Base-by-base conservation (phyloP, 35 echinoderm and acorn worm species). In the Anneissia japonica region DNA sequence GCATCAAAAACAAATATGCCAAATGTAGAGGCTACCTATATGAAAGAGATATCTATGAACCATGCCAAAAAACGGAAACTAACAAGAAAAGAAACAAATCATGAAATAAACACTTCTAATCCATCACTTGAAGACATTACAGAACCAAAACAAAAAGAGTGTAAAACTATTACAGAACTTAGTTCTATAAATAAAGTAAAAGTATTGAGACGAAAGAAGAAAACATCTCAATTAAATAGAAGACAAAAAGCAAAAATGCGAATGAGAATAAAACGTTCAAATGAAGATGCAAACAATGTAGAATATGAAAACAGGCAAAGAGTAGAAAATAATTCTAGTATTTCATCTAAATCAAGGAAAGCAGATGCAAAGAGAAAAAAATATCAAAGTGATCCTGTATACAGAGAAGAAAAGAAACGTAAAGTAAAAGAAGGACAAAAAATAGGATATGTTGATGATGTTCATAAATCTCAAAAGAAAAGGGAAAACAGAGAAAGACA, bases 341-440 rank as follows among this genome's bases (percentile, higher is more conserved):
- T 43, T 4, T 43, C 40, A 14, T 43, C 4, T 14, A 43, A 64
- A 19, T 64, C 51, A 64, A 64, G 51, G 9, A 64, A 16, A 64
- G 19, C 21, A 64, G 51, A 64, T 64, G 51, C 51, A 2, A 6
- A 12, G 21, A 64, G 7, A 64, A 12, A 32, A 10, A 77, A 37
- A 77, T 77, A 77, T 26, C 76, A 77, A 35, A 37, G 0, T 77
- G 30, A 77, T 32, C 0, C 76, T 37, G 32, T 77, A 35, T 77
- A 77, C 36, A 12, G 76, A 77, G 76, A 77, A 34, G 30, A 34
- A 77, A 77, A 77, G 36, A 77, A 37, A 77, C 76, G 36, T 77
- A 37, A 77, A 77, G 23, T 35, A 0, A 34, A 34, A 77, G 36
- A 77, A 31, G 32, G 11, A 35, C 32, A 37, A 77, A 37, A 77